Conservation (phyloP, 2,797 vertebrate genomes). For the Enteromius fasciolatus region DNA sequence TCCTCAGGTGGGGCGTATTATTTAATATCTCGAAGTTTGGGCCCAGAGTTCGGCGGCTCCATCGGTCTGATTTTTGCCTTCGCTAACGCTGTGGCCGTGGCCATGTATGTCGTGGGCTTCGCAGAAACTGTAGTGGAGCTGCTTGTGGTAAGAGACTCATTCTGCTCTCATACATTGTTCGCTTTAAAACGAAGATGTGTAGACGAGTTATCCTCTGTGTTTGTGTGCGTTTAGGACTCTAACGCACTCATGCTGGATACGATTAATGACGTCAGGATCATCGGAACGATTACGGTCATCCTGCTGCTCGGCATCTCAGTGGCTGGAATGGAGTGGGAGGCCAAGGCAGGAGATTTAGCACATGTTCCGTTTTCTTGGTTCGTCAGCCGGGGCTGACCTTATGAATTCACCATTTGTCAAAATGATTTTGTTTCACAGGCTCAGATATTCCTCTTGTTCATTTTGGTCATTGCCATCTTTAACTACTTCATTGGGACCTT, state of each 20-base stretch:
- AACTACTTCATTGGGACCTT: constrained; percentile 94
- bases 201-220: neutral
- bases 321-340: constrained; percentile 99
- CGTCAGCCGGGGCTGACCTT: neutral
- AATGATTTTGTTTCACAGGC: constrained; percentile 77
- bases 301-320: constrained; percentile 93
- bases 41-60: constrained; percentile 96
- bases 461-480: constrained; percentile 88
- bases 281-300: constrained; percentile 93
- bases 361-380: neutral
- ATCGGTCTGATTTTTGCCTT: constrained; percentile 98
- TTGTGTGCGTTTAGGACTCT: constrained; percentile 69
- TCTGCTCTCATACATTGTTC: neutral
- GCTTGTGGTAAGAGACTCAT: constrained; percentile 78
- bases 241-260: constrained; percentile 86
- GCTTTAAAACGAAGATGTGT: neutral
- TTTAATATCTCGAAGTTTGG: constrained; percentile 95
- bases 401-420: neutral
- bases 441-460: constrained; percentile 93
- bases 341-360: constrained; percentile 83
- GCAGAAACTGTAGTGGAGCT: constrained; percentile 94
- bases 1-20: constrained; percentile 94
- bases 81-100: constrained; percentile 96
- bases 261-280: constrained; percentile 90
- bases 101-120: constrained; percentile 99